Evolutionary conservation across 2,888 invertebrate species (phyloP), one percentile per base, ranked within the genome.

Genomic region (Zygaena filipendulae): DNA sequence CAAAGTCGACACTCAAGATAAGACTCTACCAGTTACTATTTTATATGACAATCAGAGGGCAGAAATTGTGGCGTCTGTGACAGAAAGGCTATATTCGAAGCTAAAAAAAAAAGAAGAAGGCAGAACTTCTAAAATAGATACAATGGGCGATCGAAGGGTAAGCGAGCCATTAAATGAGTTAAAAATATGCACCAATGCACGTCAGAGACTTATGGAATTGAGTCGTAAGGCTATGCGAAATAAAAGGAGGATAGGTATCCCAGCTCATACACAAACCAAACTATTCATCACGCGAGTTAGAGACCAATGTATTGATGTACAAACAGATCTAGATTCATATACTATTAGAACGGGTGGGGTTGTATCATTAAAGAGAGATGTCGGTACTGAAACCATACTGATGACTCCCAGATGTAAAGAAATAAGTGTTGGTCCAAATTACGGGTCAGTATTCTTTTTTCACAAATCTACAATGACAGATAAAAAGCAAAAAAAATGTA

Each of bases 41-140:
- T 50, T 70, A 3, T 67, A 70, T 36, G 69, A 72, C 29, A 68
- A 72, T 21, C 84, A 84, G 50, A 67, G 87, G 46, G 84, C 87
- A 11, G 85, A 87, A 59, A 87, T 88, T 27, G 86, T 88, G 2
- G 87, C 87, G 3, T 87, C 87, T 0, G 88, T 88, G 2, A 88
- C 88, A 2, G 83, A 84, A 42, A 69, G 88, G 42, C 60, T 88
- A 8, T 88, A 87, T 49, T 80, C 84, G 1, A 85, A 58, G 41
- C 41, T 79, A 14, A 84, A 77, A 58, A 80, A 53, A 66, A 84
- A 66, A 69, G 82, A 70, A 63, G 82, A 67, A 68, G 66, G 52
- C 46, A 52, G 59, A 25, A 44, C 68, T 29, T 42, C 75, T 20
- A 55, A 74, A 59, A 56, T 80, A 45, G 61, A 82, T 43, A 42